phyloP scores from a whole-genome alignment of 2,888 invertebrate genomes.

The Anaspis maculata region DNA sequence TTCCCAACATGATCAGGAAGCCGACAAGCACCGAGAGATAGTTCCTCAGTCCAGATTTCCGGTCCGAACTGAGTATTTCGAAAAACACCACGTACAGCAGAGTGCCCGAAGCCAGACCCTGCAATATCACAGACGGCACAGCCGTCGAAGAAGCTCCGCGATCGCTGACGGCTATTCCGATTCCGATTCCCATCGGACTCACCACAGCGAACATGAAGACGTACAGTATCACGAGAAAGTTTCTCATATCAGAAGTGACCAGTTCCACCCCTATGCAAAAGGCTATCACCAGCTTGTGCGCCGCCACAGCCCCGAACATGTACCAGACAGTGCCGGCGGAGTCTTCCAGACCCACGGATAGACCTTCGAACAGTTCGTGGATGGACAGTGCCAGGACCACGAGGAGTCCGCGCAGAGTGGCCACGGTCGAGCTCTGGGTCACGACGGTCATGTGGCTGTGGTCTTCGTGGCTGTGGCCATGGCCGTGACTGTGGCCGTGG shows the following conservation, averaged over 20 bases:
- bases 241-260: constrained; percentile 60
- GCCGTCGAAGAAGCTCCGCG: constrained; percentile 51
- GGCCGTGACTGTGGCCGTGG: too few species aligned
- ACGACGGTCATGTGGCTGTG: constrained; percentile 29
- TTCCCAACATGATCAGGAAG: constrained; percentile 61
- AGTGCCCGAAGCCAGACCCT: constrained; percentile 88
- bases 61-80: constrained; percentile 68
- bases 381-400: constrained; percentile 77
- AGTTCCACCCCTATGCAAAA: constrained; percentile 84
- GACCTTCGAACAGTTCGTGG: constrained; percentile 80
- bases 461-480: constrained; percentile 20
- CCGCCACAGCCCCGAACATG: constrained; percentile 76
- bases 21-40: constrained; percentile 60
- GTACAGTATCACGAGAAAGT: constrained; percentile 54
- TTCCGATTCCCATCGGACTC: constrained; percentile 70
- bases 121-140: constrained; percentile 57
- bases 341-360: constrained; percentile 71
- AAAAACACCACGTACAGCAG: constrained; percentile 95
- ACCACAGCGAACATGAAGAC: constrained; percentile 70
- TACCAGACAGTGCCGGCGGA: constrained; percentile 58
- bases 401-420: constrained; percentile 58
- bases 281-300: constrained; percentile 79
- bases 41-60: constrained; percentile 54
- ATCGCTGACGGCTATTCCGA: constrained; percentile 49
- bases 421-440: constrained; percentile 30